Percentiles rank a stretch among this genome's conserved stretches.
phyloP scores from a whole-genome alignment of 2,797 vertebrate genomes.

The Diceros bicornis region DNA sequence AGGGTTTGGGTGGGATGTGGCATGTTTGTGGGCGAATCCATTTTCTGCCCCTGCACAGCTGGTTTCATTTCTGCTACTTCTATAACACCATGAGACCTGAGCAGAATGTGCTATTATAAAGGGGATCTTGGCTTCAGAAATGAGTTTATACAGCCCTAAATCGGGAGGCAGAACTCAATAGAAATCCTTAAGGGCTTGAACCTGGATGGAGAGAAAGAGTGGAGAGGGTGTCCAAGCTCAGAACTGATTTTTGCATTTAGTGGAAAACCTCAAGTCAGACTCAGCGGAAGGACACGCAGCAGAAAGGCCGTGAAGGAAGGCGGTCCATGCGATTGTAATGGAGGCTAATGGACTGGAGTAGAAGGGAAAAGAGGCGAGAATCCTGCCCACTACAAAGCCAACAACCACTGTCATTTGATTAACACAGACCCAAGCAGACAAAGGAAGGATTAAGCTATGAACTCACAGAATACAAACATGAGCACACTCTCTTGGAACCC shows the following conservation, averaged over 20 bases:
- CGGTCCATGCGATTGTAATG: background rate
- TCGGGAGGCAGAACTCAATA: background rate
- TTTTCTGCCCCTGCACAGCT: background rate
- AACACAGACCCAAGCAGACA: background rate
- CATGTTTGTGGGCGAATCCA: rapidly evolving
- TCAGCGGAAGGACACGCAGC: background rate
- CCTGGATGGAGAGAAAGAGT: background rate
- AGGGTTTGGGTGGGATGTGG: background rate
- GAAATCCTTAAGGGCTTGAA: background rate
- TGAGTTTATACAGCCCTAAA: background rate
- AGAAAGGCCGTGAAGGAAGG: constrained; percentile 22
- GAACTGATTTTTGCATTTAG: background rate
- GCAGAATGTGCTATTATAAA: background rate
- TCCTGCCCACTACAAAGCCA: background rate
- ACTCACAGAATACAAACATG: background rate
- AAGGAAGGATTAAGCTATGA: background rate
- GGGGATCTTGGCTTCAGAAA: background rate
- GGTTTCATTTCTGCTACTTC: background rate
- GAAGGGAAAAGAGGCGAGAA: background rate
- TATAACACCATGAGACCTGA: background rate
- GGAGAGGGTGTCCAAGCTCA: background rate
- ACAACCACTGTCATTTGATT: background rate
- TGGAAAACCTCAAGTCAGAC: background rate
- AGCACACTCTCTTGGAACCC: constrained; percentile 32
- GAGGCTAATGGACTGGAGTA: background rate